These are phyloP conservation scores for Platysteira castanea DNA, from an alignment of 2,113 vertebrate genomes.

Conservation along the genomic window DNA sequence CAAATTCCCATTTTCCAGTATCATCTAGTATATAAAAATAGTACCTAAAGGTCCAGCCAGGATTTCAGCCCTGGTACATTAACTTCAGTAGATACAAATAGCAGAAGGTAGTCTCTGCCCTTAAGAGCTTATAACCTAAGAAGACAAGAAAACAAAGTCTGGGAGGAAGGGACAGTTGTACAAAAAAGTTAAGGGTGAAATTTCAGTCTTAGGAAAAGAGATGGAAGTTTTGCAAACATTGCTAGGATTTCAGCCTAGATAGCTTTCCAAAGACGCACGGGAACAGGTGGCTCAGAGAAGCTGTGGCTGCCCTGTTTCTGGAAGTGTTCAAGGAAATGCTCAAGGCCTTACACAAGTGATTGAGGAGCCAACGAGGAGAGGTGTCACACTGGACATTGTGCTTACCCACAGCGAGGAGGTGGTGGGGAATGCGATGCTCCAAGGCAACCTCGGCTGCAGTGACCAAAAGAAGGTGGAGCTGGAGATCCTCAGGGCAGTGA, in stretches of 20 bases:
- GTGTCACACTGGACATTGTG: background rate
- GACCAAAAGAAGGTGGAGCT: fast-evolving
- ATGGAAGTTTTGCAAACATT: fast-evolving
- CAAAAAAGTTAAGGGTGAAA: background rate
- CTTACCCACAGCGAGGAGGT: fast-evolving
- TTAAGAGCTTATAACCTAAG: background rate
- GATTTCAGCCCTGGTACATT: background rate
- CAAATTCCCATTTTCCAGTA: background rate
- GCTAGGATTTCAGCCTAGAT: background rate
- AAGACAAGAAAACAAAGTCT: background rate
- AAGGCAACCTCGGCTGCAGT: background rate
- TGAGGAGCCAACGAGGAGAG: background rate
- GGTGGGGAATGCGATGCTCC: background rate
- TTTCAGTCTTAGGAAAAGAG: background rate
- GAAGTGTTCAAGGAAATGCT: fast-evolving
- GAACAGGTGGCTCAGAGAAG: background rate
- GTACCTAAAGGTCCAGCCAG: background rate
- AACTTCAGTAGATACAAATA: background rate
- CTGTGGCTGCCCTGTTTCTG: background rate
- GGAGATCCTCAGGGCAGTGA: background rate
- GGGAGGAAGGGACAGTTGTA: background rate
- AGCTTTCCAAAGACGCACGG: background rate
- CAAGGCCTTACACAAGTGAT: too few species aligned
- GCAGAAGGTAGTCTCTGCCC: background rate
- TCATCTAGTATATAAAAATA: background rate